Percentiles rank a stretch among this genome's conserved stretches.
These are phyloP conservation scores for Orientallactaga sibirica DNA, from an alignment of 2,797 vertebrate genomes.

Conservation along the genomic window DNA sequence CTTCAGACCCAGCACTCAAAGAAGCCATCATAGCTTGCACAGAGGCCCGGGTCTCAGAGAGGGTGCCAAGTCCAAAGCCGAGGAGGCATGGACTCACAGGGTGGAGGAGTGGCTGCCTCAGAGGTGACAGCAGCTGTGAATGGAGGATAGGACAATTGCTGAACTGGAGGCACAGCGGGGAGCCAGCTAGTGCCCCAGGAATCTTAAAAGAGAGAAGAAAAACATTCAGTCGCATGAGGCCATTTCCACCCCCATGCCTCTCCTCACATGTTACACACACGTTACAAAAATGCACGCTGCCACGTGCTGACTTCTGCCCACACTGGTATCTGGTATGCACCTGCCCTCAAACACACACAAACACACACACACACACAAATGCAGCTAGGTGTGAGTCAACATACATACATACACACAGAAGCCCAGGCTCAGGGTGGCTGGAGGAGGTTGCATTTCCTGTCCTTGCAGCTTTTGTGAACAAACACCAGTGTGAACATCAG, in stretches of 20 bases:
- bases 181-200: not conserved
- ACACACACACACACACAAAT: not conserved
- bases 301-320: not conserved
- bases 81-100: not conserved
- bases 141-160: not conserved
- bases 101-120: not conserved
- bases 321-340: not conserved
- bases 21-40: constrained; percentile 1
- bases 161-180: not conserved
- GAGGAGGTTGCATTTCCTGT: constrained; percentile 63
- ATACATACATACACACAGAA: not conserved
- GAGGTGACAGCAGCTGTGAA: not conserved
- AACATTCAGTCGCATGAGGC: not conserved
- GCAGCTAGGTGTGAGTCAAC: not conserved
- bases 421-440: not conserved
- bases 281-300: not conserved
- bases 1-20: not conserved
- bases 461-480: constrained; percentile 44
- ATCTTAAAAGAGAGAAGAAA: not conserved
- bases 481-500: constrained; percentile 55
- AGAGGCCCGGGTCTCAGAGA: not conserved
- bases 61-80: not conserved
- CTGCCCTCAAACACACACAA: not conserved
- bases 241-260: not conserved
- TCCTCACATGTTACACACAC: not conserved